Evolutionary conservation across 2,888 invertebrate genomes (phyloP).

Genomic region (Atethmia centrago): DNA sequence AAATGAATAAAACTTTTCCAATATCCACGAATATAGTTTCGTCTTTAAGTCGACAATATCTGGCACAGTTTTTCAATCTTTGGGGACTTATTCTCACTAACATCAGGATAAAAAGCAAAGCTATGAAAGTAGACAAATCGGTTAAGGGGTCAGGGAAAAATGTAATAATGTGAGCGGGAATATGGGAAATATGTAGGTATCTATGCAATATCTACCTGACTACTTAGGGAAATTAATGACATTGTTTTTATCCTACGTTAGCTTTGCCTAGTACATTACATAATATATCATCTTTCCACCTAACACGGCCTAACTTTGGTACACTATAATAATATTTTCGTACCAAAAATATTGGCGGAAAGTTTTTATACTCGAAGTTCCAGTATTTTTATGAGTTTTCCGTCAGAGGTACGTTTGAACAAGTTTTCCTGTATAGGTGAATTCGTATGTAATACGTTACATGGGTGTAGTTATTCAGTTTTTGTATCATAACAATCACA

Average conservation of each 20-base stretch:
- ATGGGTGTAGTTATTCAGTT: constrained; percentile 45
- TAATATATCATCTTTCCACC: constrained; percentile 36
- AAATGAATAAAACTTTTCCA: constrained; percentile 61
- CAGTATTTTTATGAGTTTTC: constrained; percentile 66
- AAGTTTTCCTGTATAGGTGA: constrained; percentile 58
- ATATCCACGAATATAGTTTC: constrained; percentile 44
- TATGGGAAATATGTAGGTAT: constrained; percentile 21
- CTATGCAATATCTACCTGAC: constrained; percentile 42
- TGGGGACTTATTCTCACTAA: constrained; percentile 8
- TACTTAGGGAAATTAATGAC: constrained; percentile 58
- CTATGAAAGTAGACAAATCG: constrained; percentile 40
- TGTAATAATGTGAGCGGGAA: constrained; percentile 37
- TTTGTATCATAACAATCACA: constrained; percentile 44
- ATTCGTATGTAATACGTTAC: constrained; percentile 44
- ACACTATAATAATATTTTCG: constrained; percentile 61
- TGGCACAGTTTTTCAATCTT: constrained; percentile 31
- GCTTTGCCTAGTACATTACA: constrained; percentile 33
- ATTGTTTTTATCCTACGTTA: constrained; percentile 56
- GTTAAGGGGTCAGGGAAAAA: constrained; percentile 23
- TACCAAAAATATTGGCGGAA: constrained; percentile 63
- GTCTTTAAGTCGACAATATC: constrained; percentile 32
- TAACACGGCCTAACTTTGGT: constrained; percentile 48
- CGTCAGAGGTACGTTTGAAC: constrained; percentile 50
- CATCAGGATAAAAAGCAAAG: constrained; percentile 20
- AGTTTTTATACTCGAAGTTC: constrained; percentile 68